Evolutionary conservation across 1,140 invertebrate genomes (phyloP).

Genomic region (Pemphigus obesinymphae): DNA sequence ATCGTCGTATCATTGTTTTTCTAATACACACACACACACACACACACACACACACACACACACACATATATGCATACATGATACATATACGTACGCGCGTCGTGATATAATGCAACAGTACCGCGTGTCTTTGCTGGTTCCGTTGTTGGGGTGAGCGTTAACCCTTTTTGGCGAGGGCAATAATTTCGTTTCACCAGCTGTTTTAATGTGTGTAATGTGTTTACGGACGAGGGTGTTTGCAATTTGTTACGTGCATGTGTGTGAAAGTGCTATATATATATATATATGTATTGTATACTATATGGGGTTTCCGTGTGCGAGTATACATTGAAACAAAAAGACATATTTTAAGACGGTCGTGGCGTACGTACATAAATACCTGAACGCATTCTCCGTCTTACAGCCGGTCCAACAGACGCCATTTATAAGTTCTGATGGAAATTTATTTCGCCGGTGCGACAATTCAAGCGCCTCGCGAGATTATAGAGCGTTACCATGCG

Average conservation of each 20-base stretch:
- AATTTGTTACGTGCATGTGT: background rate
- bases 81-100: background rate
- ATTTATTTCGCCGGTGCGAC: background rate
- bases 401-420: background rate
- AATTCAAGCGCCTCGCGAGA: background rate
- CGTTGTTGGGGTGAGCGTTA: background rate
- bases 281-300: background rate
- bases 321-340: background rate
- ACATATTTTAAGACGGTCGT: constrained; percentile 12
- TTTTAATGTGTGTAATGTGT: constrained; percentile 20
- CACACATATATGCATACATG: no score
- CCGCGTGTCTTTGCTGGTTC: background rate
- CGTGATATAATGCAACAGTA: background rate
- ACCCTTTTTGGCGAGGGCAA: constrained; percentile 35
- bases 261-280: background rate
- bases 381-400: constrained; percentile 23
- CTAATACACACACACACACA: background rate
- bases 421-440: background rate
- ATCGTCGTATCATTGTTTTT: background rate
- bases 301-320: background rate
- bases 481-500: background rate
- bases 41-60: background rate
- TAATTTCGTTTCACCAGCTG: constrained; percentile 34
- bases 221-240: constrained; percentile 28
- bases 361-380: constrained; percentile 1